A percentile compares a stretch with the other conserved stretches of the same genome.
These are phyloP conservation scores for Aleiodes sp. DNA, from an alignment of 1,140 invertebrate genomes.

Conservation along the genomic window DNA sequence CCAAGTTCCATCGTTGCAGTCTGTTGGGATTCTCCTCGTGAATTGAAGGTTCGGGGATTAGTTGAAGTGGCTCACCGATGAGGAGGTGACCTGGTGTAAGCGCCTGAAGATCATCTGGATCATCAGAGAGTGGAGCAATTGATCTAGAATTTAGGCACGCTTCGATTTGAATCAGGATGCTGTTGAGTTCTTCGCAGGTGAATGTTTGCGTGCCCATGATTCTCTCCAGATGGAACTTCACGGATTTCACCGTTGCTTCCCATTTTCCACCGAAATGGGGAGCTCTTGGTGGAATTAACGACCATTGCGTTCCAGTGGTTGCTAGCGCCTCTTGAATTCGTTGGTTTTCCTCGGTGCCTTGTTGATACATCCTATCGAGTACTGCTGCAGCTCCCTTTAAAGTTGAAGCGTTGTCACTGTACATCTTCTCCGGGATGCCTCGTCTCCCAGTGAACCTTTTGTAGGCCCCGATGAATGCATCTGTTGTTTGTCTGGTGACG, in stretches of 20 bases:
- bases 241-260: constrained; percentile 7
- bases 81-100: neutral
- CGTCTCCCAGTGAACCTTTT: constrained; percentile 43
- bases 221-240: neutral
- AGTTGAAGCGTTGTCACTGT: constrained; percentile 32
- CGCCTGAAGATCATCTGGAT: neutral
- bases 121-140: neutral
- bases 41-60: neutral
- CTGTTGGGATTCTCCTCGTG: neutral
- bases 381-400: constrained; percentile 31
- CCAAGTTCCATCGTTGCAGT: neutral
- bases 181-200: constrained; percentile 9
- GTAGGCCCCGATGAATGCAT: constrained; percentile 44
- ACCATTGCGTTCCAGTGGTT: constrained; percentile 15
- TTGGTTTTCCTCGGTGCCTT: neutral
- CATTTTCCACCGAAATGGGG: constrained; percentile 23
- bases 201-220: neutral
- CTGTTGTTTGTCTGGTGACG: constrained; percentile 41
- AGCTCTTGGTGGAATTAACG: constrained; percentile 12
- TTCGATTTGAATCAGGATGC: constrained; percentile 5
- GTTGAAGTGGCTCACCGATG: neutral
- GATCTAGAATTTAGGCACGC: constrained; percentile 1
- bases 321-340: neutral
- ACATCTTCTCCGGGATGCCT: constrained; percentile 32
- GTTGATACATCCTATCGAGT: constrained; percentile 18